Evolutionary conservation across 2,888 invertebrate genomes (phyloP).

Genomic region (Odontocerum albicorne): DNA sequence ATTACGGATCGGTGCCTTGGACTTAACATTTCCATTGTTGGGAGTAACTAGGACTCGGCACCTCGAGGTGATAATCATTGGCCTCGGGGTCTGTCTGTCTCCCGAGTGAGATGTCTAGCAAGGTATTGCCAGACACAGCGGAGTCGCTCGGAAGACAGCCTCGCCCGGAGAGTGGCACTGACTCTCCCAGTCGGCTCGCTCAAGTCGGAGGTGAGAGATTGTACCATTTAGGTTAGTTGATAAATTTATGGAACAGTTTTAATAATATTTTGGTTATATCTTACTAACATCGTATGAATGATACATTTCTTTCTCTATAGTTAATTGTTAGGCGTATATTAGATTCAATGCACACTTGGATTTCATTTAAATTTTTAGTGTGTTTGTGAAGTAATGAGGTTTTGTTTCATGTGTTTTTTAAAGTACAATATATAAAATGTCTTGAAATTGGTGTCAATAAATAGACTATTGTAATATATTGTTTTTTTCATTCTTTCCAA

Average conservation of each 20-base stretch:
- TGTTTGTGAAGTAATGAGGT: conserved; percentile 34
- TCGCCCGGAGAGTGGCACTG: too few species aligned
- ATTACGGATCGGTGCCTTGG: too few species aligned
- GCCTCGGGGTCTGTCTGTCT: neutral
- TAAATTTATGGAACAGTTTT: conserved; percentile 30
- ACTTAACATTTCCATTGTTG: too few species aligned
- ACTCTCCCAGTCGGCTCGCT: neutral
- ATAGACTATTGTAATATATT: conserved; percentile 30
- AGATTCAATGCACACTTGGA: conserved; percentile 29
- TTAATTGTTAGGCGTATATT: conserved; percentile 18
- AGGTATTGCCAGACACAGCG: conserved; percentile 2
- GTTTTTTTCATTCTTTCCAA: neutral
- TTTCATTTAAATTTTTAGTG: conserved; percentile 26
- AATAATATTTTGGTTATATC: conserved; percentile 27
- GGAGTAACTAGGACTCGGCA: too few species aligned
- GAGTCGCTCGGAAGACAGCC: neutral
- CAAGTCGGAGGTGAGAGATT: conserved; percentile 17
- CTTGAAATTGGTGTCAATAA: conserved; percentile 35
- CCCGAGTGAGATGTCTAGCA: too few species aligned
- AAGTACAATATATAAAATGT: conserved; percentile 20
- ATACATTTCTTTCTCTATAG: conserved; percentile 14
- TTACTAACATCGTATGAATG: conserved; percentile 32
- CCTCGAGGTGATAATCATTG: too few species aligned
- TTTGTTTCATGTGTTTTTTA: conserved; percentile 25
- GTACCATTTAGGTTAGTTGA: conserved; percentile 32